Percentiles rank a stretch among this genome's conserved stretches.
Evolutionary conservation across 2,888 invertebrate species (phyloP).

Genomic region (Amblyteles armatorius): DNA sequence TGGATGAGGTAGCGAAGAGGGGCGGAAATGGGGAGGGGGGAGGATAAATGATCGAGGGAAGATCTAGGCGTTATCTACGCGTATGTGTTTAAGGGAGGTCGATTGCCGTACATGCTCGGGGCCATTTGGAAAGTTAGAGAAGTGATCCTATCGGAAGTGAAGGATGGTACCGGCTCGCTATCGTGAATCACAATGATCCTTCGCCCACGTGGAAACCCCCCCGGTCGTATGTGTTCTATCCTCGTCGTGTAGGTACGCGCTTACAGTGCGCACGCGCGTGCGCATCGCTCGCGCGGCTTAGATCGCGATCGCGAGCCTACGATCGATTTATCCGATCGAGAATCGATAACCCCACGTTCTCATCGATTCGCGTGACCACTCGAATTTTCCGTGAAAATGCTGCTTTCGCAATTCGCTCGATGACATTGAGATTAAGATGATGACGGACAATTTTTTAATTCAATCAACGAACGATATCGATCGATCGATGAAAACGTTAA

Average conservation of each 20-base stretch:
- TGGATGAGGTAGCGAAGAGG: background rate
- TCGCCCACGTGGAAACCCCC: conserved; percentile 78
- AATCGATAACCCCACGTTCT: conserved; percentile 43
- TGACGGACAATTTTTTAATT: background rate
- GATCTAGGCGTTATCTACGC: conserved; percentile 41
- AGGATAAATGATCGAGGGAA: conserved; percentile 30
- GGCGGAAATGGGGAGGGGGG: background rate
- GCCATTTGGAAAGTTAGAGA: conserved; percentile 62
- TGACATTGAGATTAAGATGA: background rate
- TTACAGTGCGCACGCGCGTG: conserved; percentile 27
- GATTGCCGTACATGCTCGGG: conserved; percentile 61
- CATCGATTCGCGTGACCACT: background rate
- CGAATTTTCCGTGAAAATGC: background rate
- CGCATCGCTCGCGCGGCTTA: conserved; percentile 27
- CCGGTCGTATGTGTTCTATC: conserved; percentile 2
- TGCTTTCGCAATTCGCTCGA: background rate
- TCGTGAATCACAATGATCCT: conserved; percentile 82
- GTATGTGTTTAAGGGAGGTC: conserved; percentile 65
- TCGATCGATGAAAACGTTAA: too few relatives aligned
- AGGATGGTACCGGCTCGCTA: conserved; percentile 81
- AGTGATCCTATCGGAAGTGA: conserved; percentile 81
- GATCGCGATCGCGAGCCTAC: conserved; percentile 59
- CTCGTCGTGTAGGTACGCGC: conserved; percentile 15
- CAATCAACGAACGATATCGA: too few relatives aligned
- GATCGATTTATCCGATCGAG: conserved; percentile 65